Conservation (phyloP, 2,888 invertebrate genomes). For the Hypsopygia costalis region DNA sequence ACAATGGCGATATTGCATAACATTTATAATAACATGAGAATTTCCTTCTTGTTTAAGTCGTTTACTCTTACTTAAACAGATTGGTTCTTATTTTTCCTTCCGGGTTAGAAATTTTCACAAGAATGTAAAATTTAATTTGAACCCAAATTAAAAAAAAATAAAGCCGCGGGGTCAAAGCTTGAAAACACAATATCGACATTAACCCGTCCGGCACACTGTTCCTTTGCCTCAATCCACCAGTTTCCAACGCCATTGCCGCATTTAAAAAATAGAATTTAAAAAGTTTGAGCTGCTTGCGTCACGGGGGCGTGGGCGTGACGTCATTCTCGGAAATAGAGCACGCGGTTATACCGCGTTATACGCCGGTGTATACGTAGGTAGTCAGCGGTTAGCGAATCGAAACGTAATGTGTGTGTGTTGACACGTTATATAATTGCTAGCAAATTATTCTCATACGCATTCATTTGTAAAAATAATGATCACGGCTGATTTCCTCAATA, state of each 20-base stretch:
- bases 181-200: neutral
- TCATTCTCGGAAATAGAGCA: conserved; percentile 52
- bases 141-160: too few species aligned
- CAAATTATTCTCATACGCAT: too few species aligned
- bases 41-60: too few species aligned
- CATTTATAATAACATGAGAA: too few species aligned
- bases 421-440: neutral
- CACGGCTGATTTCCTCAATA: too few species aligned
- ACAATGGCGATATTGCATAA: too few species aligned
- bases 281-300: conserved; percentile 45
- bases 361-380: neutral
- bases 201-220: neutral
- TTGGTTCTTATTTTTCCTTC: too few species aligned
- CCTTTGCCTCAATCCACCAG: neutral
- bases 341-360: conserved; percentile 11
- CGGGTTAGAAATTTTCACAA: too few species aligned
- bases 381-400: neutral
- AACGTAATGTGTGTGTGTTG: neutral
- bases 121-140: too few species aligned
- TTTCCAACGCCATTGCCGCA: neutral
- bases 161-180: neutral
- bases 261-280: conserved; percentile 26
- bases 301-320: conserved; percentile 47
- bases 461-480: too few species aligned
- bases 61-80: too few species aligned